Base-by-base conservation (phyloP, 2,888 invertebrate genomes). In the Dysmachus trigonus region DNA sequence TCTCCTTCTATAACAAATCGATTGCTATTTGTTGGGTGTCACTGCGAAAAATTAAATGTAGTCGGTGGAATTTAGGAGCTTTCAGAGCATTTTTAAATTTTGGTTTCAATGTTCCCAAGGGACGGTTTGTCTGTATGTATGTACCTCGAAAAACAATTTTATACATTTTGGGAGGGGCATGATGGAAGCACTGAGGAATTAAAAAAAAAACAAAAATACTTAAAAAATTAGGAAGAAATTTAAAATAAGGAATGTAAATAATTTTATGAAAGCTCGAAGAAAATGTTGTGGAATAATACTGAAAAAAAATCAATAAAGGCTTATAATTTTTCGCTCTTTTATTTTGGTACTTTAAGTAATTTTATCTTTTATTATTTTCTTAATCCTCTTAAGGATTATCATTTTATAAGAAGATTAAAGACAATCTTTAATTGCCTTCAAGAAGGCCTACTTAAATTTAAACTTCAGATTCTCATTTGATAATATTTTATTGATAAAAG, bases 11-110 rank as follows among this genome's bases (percentile, higher is more conserved):
- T 62, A 82, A 82, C 27, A 82, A 82, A 82, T 82, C 82, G 82
- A 82, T 82, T 35, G 35, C 82, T 53, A 82, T 82, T 82, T 82
- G 62, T 82, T 33, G 82, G 79, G 22, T 10, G 79, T 79, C 79
- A 22, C 51, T 79, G 79, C 51, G 31, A 27, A 79, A 47, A 79
- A 51, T 51, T 51, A 79, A 51, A 51, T 79, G 47, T 51, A 51
- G 51, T 79, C 51, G 79, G 6, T 51, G 51, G 79, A 79, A 79
- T 79, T 79, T 79, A 18, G 31, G 51, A 38, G 79, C 27, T 51
- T 79, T 30, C 51, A 51, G 27, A 79, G 35, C 51, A 41, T 7
- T 79, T 79, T 79, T 47, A 51, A 51, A 47, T 30, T 33, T 79
- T n/a, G 18, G 62, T 79, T 79, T 15, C 13, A 10, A 27, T n/a